These are phyloP conservation scores for Neofelis nebulosa DNA, from an alignment of 2,113 vertebrate genomes.

Conservation along the genomic window DNA sequence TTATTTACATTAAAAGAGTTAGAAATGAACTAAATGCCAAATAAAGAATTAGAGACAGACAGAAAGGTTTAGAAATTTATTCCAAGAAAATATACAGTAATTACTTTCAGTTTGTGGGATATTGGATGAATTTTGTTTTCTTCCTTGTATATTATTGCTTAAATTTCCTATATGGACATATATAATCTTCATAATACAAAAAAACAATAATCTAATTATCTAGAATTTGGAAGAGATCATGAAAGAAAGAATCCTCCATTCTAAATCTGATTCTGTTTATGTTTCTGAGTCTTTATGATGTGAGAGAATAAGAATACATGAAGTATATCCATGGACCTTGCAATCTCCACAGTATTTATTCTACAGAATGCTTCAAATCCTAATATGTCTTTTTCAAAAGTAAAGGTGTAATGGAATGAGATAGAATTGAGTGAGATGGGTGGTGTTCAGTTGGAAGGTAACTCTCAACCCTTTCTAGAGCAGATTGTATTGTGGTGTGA, in stretches of 20 bases:
- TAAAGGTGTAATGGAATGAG: not conserved
- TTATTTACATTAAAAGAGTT: not conserved
- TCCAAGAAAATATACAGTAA: not conserved
- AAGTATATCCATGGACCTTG: not conserved
- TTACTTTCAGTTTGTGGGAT: not conserved
- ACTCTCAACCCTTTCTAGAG: not conserved
- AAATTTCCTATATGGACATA: not conserved
- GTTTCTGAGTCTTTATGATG: not conserved
- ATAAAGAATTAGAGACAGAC: not conserved
- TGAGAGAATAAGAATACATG: not conserved
- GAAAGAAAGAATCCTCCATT: not conserved
- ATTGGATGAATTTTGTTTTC: not conserved
- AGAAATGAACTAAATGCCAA: not conserved
- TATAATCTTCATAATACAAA: not conserved
- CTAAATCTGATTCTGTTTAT: not conserved
- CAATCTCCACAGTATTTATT: not conserved
- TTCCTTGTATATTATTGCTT: not conserved
- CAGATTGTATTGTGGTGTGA: not conserved
- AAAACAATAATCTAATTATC: not conserved
- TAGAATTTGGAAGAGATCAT: not conserved
- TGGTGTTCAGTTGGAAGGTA: not conserved
- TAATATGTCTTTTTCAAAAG: not conserved
- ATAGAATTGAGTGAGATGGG: not conserved
- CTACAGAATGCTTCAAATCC: not conserved
- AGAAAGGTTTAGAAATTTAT: not conserved